These are phyloP conservation scores for Taenioides sp. DNA, from an alignment of 2,797 vertebrate species.

Conservation along the genomic window DNA sequence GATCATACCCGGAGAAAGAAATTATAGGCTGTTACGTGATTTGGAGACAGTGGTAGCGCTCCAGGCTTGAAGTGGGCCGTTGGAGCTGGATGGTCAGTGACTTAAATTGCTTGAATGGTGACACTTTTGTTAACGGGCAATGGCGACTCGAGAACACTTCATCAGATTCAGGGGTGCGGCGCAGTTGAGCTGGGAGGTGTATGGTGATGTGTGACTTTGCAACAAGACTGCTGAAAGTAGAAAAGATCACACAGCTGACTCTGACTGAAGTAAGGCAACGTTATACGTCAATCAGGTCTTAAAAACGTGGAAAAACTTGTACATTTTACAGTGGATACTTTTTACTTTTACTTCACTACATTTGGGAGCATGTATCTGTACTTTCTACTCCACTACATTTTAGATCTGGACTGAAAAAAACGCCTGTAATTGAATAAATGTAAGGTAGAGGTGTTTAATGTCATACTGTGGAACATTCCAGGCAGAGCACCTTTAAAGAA, in stretches of 20 bases:
- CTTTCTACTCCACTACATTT: too few species aligned
- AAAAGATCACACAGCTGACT: not conserved
- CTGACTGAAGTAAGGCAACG: not conserved
- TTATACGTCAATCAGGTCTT: not conserved
- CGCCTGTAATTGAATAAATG: too few species aligned
- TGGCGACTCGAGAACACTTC: conserved; percentile 12
- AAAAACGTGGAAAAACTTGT: too few species aligned
- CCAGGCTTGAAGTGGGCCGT: conserved; percentile 29
- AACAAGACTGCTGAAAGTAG: not conserved
- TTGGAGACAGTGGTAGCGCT: conserved; percentile 31
- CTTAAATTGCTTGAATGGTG: conserved; percentile 27
- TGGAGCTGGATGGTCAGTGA: conserved; percentile 31
- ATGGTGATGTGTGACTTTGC: not conserved
- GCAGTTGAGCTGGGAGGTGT: not conserved
- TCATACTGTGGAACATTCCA: too few species aligned
- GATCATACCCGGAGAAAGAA: conserved; percentile 49
- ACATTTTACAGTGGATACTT: too few species aligned
- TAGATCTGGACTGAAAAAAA: too few species aligned
- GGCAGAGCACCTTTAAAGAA: too few species aligned
- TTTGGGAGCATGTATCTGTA: too few species aligned
- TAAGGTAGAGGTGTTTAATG: too few species aligned
- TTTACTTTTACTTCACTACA: too few species aligned
- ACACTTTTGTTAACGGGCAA: conserved; percentile 27
- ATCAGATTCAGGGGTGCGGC: conserved; percentile 10
- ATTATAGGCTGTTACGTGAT: conserved; percentile 62